A percentile compares a stretch with the other conserved stretches of the same genome.
Conservation (phyloP, 2,113 vertebrate species). For the Podiceps cristatus region DNA sequence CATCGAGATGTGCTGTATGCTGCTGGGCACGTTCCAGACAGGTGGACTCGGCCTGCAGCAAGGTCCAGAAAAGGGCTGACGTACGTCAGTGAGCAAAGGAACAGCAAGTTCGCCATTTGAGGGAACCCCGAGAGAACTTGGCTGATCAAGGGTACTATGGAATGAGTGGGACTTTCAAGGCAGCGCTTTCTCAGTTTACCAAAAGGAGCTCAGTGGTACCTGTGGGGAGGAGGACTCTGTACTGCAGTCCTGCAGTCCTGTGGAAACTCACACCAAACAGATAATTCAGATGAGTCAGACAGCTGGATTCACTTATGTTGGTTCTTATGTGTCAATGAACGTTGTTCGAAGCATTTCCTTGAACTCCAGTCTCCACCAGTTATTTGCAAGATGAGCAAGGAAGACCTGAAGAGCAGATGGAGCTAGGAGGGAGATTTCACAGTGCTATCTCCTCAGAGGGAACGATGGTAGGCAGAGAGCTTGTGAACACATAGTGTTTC, state of each 20-base stretch:
- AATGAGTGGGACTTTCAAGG: background rate
- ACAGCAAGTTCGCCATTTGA: background rate
- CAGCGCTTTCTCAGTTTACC: background rate
- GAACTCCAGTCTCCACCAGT: background rate
- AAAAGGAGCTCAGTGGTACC: background rate
- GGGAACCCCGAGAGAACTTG: background rate
- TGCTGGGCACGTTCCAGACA: background rate
- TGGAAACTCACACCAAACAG: background rate
- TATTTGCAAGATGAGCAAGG: background rate
- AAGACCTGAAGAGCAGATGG: background rate
- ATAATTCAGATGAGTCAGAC: background rate
- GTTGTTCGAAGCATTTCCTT: background rate
- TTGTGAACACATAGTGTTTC: background rate
- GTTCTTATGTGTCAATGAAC: background rate
- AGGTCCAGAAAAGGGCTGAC: background rate
- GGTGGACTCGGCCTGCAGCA: background rate
- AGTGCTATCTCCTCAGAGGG: background rate
- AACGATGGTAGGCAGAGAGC: background rate
- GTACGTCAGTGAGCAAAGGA: background rate
- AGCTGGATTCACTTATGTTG: background rate
- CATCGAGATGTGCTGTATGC: accelerated
- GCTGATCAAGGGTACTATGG: accelerated
- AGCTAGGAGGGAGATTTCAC: background rate
- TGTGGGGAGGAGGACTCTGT: background rate
- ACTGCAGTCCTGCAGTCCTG: background rate